A percentile compares a stretch with the other conserved stretches of the same genome.
Evolutionary conservation across 2,797 vertebrate species (phyloP).

Genomic region (Rhinogobio ventralis): DNA sequence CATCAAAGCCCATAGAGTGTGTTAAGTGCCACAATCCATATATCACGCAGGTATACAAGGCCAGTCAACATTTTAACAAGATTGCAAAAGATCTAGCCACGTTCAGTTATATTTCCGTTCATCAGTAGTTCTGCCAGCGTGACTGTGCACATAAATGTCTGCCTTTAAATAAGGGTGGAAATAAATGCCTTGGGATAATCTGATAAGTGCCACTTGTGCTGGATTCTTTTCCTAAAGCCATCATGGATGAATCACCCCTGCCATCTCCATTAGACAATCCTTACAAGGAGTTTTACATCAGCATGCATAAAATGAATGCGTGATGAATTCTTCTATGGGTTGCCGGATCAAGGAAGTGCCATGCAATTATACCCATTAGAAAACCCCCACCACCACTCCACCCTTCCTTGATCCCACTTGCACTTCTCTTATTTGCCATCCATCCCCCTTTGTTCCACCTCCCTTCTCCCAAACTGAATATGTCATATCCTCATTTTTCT

Average conservation of each 20-base stretch:
- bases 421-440: conserved; percentile 13
- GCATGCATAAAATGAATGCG: not conserved
- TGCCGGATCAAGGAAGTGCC: not conserved
- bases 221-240: not conserved
- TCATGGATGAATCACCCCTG: not conserved
- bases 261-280: conserved; percentile 7
- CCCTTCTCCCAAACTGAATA: conserved; percentile 10
- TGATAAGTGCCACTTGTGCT: conserved; percentile 1
- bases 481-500: conserved; percentile 15
- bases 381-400: conserved; percentile 14
- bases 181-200: conserved; percentile 5
- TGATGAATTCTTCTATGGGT: not conserved
- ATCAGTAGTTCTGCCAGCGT: not conserved
- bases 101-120: conserved; percentile 10
- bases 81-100: not conserved
- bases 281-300: not conserved
- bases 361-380: conserved; percentile 13
- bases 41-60: not conserved
- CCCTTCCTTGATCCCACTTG: conserved; percentile 13
- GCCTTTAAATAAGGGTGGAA: not conserved
- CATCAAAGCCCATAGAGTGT: not conserved
- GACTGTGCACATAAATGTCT: not conserved
- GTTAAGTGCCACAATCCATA: conserved; percentile 16
- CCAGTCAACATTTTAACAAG: not conserved
- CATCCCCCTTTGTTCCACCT: not conserved